Percentiles rank a stretch among this genome's conserved stretches.
Conservation (phyloP, 2,113 vertebrate species). For the Numida meleagris region DNA sequence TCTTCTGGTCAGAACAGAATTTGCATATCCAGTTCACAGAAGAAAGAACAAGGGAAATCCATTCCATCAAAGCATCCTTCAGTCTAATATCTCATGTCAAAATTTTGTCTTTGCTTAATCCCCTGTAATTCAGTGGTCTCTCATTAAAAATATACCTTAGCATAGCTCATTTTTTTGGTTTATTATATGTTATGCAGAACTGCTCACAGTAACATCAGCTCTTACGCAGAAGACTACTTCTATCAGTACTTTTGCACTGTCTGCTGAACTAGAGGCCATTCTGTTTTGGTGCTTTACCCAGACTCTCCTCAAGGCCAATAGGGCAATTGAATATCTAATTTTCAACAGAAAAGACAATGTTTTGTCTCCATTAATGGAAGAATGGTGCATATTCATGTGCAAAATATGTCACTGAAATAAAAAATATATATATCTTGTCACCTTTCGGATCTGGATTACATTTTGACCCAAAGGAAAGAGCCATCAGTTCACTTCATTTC, state of each 20-base stretch:
- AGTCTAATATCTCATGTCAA: background rate
- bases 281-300: background rate
- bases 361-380: background rate
- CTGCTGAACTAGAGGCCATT: background rate
- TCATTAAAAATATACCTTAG: background rate
- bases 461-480: background rate
- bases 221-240: background rate
- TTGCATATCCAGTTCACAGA: background rate
- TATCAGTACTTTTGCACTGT: background rate
- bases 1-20: background rate
- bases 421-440: background rate
- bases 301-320: background rate
- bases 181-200: background rate
- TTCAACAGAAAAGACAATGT: background rate
- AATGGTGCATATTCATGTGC: background rate
- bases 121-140: background rate
- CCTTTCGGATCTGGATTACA: background rate
- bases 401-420: background rate
- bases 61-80: background rate
- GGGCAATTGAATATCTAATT: background rate
- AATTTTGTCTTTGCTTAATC: background rate
- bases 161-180: background rate
- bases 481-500: background rate
- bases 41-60: background rate
- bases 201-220: background rate